Evolutionary conservation across 2,113 vertebrate species (phyloP).

Genomic region (Campylomormyrus tamandua): DNA sequence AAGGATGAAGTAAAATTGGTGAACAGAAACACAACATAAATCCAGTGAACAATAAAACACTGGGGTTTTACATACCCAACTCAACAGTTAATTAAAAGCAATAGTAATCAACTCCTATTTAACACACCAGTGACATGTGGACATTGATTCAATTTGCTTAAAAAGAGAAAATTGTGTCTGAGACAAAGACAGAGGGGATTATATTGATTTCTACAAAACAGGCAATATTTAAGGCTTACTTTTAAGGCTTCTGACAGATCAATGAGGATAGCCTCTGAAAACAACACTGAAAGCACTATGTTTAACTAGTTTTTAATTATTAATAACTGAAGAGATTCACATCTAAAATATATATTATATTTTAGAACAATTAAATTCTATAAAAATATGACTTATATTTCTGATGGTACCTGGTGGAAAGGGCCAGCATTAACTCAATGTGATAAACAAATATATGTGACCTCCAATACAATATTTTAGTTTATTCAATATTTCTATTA

Average conservation of each 20-base stretch:
- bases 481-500: not conserved
- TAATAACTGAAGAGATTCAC: not conserved
- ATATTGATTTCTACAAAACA: constrained; percentile 29
- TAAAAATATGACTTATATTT: not conserved
- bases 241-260: constrained; percentile 1
- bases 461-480: not conserved
- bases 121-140: constrained; percentile 23
- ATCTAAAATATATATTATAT: not conserved
- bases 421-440: not conserved
- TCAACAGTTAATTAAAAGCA: constrained; percentile 15
- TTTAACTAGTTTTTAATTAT: not conserved
- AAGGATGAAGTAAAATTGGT: not conserved
- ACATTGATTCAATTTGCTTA: constrained; percentile 25
- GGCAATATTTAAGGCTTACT: constrained; percentile 3
- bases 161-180: constrained; percentile 19
- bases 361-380: not conserved
- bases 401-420: not conserved
- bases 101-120: constrained; percentile 14
- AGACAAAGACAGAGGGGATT: constrained; percentile 35
- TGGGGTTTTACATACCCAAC: not conserved
- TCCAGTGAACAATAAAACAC: not conserved
- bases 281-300: not conserved
- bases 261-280: constrained; percentile 15
- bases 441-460: not conserved
- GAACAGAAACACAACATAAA: not conserved